Evolutionary conservation across 2,888 invertebrate species (phyloP).

Genomic region (Microplitis manilae): DNA sequence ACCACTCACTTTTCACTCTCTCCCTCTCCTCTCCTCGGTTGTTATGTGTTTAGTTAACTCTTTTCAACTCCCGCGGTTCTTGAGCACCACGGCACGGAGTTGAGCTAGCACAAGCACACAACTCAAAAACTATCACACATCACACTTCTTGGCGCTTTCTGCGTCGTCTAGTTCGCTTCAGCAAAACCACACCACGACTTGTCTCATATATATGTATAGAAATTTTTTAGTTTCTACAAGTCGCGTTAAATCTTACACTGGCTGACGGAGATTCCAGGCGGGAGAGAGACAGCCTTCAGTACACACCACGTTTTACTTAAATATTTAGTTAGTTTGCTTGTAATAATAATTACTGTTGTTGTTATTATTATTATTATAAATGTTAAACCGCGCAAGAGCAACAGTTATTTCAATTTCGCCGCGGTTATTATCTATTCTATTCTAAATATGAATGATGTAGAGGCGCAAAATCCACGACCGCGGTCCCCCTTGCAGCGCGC

Average conservation of each 20-base stretch:
- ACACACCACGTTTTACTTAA: neutral
- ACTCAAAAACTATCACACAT: conserved; percentile 2
- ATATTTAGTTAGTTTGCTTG: conserved; percentile 7
- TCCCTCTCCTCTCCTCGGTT: neutral
- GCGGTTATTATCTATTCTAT: conserved; percentile 20
- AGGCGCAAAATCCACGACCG: conserved; percentile 53
- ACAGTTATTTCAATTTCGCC: conserved; percentile 15
- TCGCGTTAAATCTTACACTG: too few species aligned
- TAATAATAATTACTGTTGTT: conserved; percentile 3
- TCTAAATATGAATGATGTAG: conserved; percentile 31
- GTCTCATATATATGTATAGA: neutral
- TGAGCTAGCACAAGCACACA: conserved; percentile 3
- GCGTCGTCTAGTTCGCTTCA: conserved; percentile 13
- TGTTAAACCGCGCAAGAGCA: neutral
- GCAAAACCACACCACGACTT: neutral
- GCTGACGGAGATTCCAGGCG: too few species aligned
- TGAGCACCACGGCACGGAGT: conserved; percentile 2
- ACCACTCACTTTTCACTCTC: neutral
- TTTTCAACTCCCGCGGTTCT: neutral
- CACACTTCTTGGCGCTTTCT: conserved; percentile 29
- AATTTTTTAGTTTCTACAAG: too few species aligned
- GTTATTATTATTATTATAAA: neutral
- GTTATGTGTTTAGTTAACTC: neutral
- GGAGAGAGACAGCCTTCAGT: too few species aligned
- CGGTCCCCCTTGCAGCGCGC: conserved; percentile 53